Evolutionary conservation across 1,140 invertebrate genomes (phyloP), one percentile per base, ranked within the genome.

Genomic region (Marisa cornuarietis): DNA sequence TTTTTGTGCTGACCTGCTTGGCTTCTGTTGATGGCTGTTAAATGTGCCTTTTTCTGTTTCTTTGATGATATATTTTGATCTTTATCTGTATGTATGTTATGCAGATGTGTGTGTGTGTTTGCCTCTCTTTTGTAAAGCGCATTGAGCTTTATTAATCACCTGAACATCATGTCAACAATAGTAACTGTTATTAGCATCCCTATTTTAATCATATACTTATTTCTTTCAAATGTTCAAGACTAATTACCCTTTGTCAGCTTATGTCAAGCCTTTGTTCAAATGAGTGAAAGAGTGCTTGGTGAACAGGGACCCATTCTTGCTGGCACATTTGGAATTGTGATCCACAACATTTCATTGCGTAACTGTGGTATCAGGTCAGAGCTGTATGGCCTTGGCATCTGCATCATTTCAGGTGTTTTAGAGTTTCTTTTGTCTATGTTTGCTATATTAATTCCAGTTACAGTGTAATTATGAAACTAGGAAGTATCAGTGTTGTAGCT

Each of bases 241-340:
- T 42, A 22, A n/a, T n/a, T n/a, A 22, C n/a, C 16, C 26, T 72
- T 61, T 6, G 52, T 26, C n/a, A 83, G 49, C 6, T 26, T 74
- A 78, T 77, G 69, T 73, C n/a, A 66, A 51, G 66, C 69, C 18
- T 82, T 65, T 58, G 54, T 18, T 11, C 54, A 58, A 58, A 22
- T 63, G 10, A 51, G n/a, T 63, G 10, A 51, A 65, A 65, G 24
- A 18, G 14, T 66, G 16, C 71, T 52, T 72, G 22, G 58, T 42
- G 61, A 69, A 54, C 87, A 95, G 94, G 95, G 95, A 63, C 95
- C 95, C 0, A 95, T 96, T 16, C 95, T 96, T 93, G 95, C 95
- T 16, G 93, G 95, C 62, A 96, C 95, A 52, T 96, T 96, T 88
- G 95, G 95, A 8, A 93, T 93, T 42, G 94, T 95, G 73, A 95